Evolutionary conservation across 2,888 invertebrate species (phyloP).

Genomic region (Smittia sp.): DNA sequence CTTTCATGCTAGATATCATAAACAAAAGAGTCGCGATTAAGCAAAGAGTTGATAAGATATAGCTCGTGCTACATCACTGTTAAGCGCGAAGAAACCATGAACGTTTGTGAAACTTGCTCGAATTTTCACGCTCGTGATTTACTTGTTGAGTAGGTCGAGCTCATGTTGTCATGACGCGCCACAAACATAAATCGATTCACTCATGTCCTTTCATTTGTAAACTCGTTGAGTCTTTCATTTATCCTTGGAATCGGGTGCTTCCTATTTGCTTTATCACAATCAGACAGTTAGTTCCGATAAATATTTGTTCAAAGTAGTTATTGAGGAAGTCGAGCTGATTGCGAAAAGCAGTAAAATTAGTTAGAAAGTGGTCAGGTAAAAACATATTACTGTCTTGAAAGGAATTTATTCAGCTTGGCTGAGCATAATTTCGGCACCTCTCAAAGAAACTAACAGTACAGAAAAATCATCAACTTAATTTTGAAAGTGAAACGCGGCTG

Average conservation of each 20-base stretch:
- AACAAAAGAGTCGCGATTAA: background rate
- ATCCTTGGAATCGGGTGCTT: background rate
- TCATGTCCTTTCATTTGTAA: background rate
- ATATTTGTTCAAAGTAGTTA: no score
- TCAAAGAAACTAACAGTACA: background rate
- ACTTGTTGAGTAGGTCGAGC: constrained; percentile 35
- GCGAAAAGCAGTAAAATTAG: no score
- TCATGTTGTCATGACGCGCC: background rate
- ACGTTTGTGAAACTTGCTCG: background rate
- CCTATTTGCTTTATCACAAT: no score
- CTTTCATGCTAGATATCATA: background rate
- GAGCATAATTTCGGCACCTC: no score
- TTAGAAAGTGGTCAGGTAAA: no score
- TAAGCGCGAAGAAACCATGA: background rate
- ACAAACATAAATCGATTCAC: background rate
- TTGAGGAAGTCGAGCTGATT: constrained; percentile 12
- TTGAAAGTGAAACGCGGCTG: constrained; percentile 33
- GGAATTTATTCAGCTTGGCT: no score
- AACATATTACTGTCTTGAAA: no score
- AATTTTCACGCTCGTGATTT: background rate
- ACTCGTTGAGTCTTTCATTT: background rate
- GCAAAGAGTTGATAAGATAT: background rate
- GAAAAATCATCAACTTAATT: background rate
- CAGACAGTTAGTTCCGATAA: no score
- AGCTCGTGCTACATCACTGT: no score